These are phyloP conservation scores for Leucophenga maculata DNA, from an alignment of 2,888 invertebrate species.

Conservation along the genomic window DNA sequence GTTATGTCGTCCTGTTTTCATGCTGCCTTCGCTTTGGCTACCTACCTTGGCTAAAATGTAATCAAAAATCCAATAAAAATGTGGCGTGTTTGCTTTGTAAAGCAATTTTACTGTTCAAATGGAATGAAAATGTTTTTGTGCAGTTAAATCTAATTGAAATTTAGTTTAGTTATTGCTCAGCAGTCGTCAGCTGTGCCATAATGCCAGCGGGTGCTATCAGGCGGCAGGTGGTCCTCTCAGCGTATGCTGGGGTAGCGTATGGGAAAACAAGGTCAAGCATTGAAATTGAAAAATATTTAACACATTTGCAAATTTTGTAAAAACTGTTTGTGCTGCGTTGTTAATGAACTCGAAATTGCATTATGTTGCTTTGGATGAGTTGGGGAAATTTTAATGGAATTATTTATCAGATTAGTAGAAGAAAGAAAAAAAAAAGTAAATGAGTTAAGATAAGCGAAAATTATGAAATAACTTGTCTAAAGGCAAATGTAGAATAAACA, in stretches of 20 bases:
- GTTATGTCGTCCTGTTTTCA: neutral
- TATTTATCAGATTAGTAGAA: too few relatives aligned
- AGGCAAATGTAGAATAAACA: too few relatives aligned
- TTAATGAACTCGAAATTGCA: neutral
- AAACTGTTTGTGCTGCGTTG: neutral
- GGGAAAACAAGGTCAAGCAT: constrained; percentile 19
- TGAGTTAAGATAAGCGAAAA: too few relatives aligned
- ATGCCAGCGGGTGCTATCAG: neutral
- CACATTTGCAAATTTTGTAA: constrained; percentile 5
- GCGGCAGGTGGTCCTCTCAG: constrained; percentile 6
- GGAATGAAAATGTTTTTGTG: constrained; percentile 31
- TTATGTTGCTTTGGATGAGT: neutral
- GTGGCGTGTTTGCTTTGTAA: constrained; percentile 36
- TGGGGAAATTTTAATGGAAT: too few relatives aligned
- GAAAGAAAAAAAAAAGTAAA: too few relatives aligned
- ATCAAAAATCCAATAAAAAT: constrained; percentile 58
- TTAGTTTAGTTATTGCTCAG: constrained; percentile 16
- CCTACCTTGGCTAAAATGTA: constrained; percentile 43
- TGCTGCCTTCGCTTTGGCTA: constrained; percentile 7
- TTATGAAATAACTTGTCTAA: too few relatives aligned
- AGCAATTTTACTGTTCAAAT: constrained; percentile 34
- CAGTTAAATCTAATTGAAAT: constrained; percentile 53
- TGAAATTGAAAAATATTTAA: constrained; percentile 18
- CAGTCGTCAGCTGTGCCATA: neutral
- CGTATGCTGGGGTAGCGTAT: neutral